Conservation (phyloP, 2,113 vertebrate species). For the Orthonyx spaldingii region DNA sequence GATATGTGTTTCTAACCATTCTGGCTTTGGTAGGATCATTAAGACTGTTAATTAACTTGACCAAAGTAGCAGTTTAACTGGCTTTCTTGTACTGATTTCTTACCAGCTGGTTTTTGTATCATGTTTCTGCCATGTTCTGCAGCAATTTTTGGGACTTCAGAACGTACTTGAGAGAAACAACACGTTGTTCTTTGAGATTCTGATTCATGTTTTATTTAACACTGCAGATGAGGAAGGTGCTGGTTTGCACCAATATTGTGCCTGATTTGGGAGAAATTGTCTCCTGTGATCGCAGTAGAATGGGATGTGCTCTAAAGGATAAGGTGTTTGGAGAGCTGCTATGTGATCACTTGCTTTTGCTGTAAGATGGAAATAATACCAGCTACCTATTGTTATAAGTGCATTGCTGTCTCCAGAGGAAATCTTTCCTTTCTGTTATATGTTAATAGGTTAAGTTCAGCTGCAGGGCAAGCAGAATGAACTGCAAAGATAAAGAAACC, state of each 20-base stretch:
- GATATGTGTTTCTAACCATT: background rate
- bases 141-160: background rate
- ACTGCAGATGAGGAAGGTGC: background rate
- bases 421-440: background rate
- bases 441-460: conserved; percentile 32
- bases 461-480: background rate
- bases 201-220: background rate
- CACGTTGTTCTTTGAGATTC: background rate
- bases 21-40: background rate
- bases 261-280: background rate
- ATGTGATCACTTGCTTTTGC: background rate
- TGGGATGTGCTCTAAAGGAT: background rate
- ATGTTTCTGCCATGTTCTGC: background rate
- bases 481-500: background rate
- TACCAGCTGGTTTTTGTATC: background rate
- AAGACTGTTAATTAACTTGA: background rate
- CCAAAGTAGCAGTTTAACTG: background rate
- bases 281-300: background rate
- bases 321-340: background rate
- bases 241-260: background rate
- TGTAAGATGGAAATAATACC: background rate
- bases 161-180: background rate
- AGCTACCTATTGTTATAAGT: background rate
- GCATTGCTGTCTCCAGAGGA: background rate
- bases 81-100: background rate